Base-by-base conservation (phyloP, 1,140 invertebrate genomes). In the Charaxes varanes region DNA sequence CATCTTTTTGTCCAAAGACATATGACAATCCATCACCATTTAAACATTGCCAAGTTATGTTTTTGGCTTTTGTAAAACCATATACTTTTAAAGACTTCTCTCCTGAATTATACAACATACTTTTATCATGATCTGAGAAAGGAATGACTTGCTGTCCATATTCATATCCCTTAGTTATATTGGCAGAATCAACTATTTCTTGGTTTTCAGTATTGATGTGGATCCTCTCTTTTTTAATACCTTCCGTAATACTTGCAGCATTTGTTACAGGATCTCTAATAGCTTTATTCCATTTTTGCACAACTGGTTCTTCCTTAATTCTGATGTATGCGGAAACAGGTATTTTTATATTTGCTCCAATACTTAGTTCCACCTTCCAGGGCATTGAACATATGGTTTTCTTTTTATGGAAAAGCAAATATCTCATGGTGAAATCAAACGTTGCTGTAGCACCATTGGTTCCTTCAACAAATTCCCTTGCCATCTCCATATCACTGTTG, bases 111-210 rank as follows among this genome's bases (percentile, higher is more conserved):
- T 85, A 85, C 0, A 76, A 44, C 66, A 81, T 69, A n/a, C 34
- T 43, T 53, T 76, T 63, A 48, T 85, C 73, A 42, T 30, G 47
- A 8, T 83, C 68, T 13, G 61, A 51, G 22, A 81, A 65, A 6
- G 84, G 84, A 16, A 85, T 74, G 4, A 78, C 61, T 46, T 68
- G 50, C 41, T 78, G 60, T 2, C 84, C 84, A 61, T 81, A 85
- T 13, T 64, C 42, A 33, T 81, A 84, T 4, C 77, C 79, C 19
- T 62, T 60, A 27, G 78, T 66, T 14, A 74, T 45, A 34, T 76
- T 47, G 17, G 35, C 23, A 15, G 27, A 13, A 13, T 64, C 51
- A 33, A 79, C 59, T 18, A 51, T 34, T 11, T 17, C 42, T 43
- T 77, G 64, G 32, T 71, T 77, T 40, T 85, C 79, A 21, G 63